Base-by-base conservation (phyloP, 2,797 vertebrate genomes). In the Atherinosoma microstoma region DNA sequence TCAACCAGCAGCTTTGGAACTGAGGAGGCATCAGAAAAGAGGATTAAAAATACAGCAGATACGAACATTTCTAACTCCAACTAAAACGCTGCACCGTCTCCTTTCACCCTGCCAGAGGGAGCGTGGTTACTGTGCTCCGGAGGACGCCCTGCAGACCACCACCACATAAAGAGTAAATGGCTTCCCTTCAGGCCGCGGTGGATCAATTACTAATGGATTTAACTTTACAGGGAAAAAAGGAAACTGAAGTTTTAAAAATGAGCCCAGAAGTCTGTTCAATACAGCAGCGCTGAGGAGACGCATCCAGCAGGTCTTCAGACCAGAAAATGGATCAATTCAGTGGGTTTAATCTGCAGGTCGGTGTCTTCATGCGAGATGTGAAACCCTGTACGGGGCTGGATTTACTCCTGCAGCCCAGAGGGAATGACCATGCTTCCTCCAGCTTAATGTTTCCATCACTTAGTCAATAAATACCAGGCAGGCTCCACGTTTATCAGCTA, bases 1-100 rank as follows among this genome's bases (percentile, higher is more conserved):
- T 99, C 98, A 67, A 98, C 96, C 87, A 99, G 91, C 80, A 97
- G 93, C 93, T 98, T 97, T 36, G 97, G 96, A 87, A 98, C 98
- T 99, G 90, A 74, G 40, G 59, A 73, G 10, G 69, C 1, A 70
- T 1, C 0, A 66, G 1, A 58, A 12, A 15, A 7, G 1, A 20
- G 30, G 3, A 32, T 6, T 6, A 32, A 32, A 32, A 57, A 42
- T 16, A 16, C 40, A 0, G 7, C 16, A 18, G 16, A 45, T 6
- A n/a, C 9, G 20, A 8, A n/a, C 1, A 3, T 40, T 40, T 40
- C 1, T 40, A 40, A 40, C 36, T 38, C 11, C 13, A 15, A 40
- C 34, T 35, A 7, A 35, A 35, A 6, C 38, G 3, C 9, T 1
- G 7, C 45, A n/a, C 7, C 0, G 18, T 10, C 20, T 49, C 20